Conservation (phyloP, 2,888 invertebrate genomes). For the Hypercompe scribonia region DNA sequence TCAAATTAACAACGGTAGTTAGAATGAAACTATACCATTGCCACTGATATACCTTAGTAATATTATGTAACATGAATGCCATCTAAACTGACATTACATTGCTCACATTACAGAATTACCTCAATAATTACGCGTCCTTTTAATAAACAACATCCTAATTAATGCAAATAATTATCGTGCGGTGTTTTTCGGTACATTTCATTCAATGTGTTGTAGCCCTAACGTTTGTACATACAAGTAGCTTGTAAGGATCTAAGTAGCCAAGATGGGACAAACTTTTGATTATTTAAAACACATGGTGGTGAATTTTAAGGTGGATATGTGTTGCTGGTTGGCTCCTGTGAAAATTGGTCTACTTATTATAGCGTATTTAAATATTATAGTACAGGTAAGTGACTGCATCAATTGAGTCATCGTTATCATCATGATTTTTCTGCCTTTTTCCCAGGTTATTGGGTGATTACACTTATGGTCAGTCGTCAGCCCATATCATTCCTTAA, state of each 20-base stretch:
- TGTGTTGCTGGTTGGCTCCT: conserved; percentile 69
- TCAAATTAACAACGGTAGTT: background rate
- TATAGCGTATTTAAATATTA: conserved; percentile 66
- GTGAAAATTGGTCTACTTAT: conserved; percentile 66
- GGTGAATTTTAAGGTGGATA: conserved; percentile 65
- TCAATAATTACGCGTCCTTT: conserved; percentile 65
- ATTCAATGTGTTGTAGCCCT: conserved; percentile 33
- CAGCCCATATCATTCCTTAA: no score
- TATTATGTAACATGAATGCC: background rate
- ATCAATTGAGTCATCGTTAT: background rate
- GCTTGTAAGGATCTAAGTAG: background rate
- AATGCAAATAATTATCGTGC: conserved; percentile 53
- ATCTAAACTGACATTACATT: conserved; percentile 40
- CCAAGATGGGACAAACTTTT: conserved; percentile 63
- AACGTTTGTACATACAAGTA: conserved; percentile 22
- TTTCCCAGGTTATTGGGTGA: no score
- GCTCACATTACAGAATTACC: conserved; percentile 55
- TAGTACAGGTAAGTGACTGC: conserved; percentile 64
- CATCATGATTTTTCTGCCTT: background rate
- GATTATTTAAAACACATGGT: conserved; percentile 60
- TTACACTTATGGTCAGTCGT: no score
- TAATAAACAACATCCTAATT: conserved; percentile 74
- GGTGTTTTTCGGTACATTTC: conserved; percentile 43
- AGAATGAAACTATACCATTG: background rate
- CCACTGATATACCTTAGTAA: background rate